Base-by-base conservation (phyloP, 2,888 invertebrate species). In the Iphiclides podalirius region DNA sequence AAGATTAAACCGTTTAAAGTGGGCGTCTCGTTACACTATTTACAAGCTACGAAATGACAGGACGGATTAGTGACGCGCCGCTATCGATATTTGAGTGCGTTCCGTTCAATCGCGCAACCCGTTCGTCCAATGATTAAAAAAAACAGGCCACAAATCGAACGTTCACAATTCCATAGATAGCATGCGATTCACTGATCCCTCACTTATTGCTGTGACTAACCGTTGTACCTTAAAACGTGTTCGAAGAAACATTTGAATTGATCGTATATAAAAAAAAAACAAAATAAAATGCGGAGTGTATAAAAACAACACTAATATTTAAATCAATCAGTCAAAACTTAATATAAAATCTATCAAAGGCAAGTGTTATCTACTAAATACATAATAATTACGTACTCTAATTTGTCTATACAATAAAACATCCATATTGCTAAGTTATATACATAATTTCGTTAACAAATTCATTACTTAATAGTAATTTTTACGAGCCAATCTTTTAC, bases 261-360 rank as follows among this genome's bases (percentile, higher is more conserved):
- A 73, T 69, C 66, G 68, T 63, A 66, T 6, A 23, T 61, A 67
- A 66, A 62, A 43, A 75, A 76, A 66, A 46, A 62, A n/a, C n/a
- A n/a, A n/a, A 66, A 66, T 59, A 43, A 75, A 79, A 78, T 79
- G 80, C 76, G 74, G 64, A 67, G 67, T 73, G 70, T 75, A 75
- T 71, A 75, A 70, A 67, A 64, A 59, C 63, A 64, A 57, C 63
- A 65, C 66, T 67, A 72, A 63, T 69, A 71, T 76, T 69, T 70
- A 55, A 79, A 81, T 72, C 77, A 78, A 79, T 85, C 86, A 85
- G 86, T 85, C 86, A 78, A 79, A 67, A 66, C 70, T 68, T 68
- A 83, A 74, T 67, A 72, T 68, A 74, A 67, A n/a, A 71, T 69
- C 67, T 78, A 78, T 65, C 64, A 31, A 77, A 79, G 84, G 85